Evolutionary conservation across 2,113 vertebrate genomes (phyloP).

Genomic region (Epinephelus lanceolatus): DNA sequence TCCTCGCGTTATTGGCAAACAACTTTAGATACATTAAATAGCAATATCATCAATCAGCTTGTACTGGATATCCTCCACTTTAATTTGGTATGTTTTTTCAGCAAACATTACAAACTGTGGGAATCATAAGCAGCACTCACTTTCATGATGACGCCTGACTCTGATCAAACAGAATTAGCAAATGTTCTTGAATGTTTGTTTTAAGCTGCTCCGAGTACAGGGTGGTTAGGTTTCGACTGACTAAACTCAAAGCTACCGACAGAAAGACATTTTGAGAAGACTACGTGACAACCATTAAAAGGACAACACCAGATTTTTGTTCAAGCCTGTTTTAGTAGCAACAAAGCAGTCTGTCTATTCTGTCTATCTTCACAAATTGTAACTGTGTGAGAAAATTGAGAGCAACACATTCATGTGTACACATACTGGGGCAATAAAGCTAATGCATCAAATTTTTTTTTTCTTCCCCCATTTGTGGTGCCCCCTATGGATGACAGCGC

Average conservation of each 20-base stretch:
- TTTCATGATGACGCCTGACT: not conserved
- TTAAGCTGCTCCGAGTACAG: not conserved
- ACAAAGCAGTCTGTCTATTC: no score
- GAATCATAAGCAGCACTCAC: not conserved
- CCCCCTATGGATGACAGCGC: no score
- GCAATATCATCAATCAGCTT: not conserved
- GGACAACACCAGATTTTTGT: not conserved
- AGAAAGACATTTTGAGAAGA: not conserved
- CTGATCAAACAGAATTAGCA: slow-evolving; percentile 3
- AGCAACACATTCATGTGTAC: not conserved
- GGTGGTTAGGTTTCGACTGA: not conserved
- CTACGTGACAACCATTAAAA: not conserved
- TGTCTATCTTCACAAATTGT: not conserved
- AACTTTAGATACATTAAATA: not conserved
- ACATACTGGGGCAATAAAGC: not conserved
- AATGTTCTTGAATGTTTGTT: slow-evolving; percentile 4
- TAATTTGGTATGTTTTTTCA: not conserved
- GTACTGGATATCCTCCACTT: not conserved
- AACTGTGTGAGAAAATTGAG: not conserved
- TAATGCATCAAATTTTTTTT: no score
- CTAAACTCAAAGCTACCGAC: not conserved
- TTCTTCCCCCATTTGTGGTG: no score
- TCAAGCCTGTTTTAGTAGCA: not conserved
- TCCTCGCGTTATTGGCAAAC: not conserved
- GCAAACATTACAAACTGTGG: not conserved